phyloP scores from a whole-genome alignment of 2,888 invertebrate species.

The Tineola bisselliella region DNA sequence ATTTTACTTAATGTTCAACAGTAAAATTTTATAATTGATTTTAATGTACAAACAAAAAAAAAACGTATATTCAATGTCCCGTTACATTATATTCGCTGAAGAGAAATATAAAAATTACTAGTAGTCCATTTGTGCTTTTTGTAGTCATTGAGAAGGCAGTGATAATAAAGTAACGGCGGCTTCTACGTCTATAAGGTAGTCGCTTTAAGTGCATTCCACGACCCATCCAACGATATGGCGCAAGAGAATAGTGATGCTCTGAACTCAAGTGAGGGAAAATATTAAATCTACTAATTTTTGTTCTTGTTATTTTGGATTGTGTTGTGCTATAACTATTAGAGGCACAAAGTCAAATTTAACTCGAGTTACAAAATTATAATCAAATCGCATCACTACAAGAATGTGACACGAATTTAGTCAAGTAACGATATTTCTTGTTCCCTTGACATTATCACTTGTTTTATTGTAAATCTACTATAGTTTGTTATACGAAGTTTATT shows the following conservation, averaged over 20 bases:
- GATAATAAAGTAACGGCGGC: not conserved
- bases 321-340: too few species aligned
- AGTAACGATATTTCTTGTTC: slow-evolving; percentile 5
- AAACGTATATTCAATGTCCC: too few species aligned
- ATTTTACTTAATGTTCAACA: too few species aligned
- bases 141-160: not conserved
- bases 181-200: not conserved
- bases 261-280: too few species aligned
- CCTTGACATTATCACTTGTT: slow-evolving; percentile 13
- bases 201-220: not conserved
- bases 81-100: too few species aligned
- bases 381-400: not conserved
- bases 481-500: not conserved
- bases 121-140: not conserved
- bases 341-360: too few species aligned
- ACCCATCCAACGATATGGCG: not conserved
- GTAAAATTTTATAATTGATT: not conserved
- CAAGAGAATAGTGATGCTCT: not conserved
- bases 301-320: too few species aligned
- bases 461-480: not conserved
- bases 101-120: not conserved
- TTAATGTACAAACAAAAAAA: not conserved
- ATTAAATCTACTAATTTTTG: too few species aligned
- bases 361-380: too few species aligned
- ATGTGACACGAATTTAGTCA: not conserved